Evolutionary conservation across 2,888 invertebrate genomes (phyloP).

Genomic region (Eutolmus rufibarbis): DNA sequence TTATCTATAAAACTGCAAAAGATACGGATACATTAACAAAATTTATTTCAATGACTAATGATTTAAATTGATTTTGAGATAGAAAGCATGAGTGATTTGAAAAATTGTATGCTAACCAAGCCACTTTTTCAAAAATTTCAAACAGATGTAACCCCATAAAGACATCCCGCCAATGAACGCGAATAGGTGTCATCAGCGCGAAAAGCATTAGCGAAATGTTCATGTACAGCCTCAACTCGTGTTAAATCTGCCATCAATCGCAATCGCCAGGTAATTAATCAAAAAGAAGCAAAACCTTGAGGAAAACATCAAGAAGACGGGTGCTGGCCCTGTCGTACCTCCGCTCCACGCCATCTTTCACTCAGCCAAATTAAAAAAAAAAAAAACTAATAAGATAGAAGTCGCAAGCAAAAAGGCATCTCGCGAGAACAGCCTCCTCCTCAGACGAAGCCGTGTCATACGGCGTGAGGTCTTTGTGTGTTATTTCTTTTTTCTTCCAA

Average conservation of each 20-base stretch:
- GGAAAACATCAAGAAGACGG: not conserved
- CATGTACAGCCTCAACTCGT: constrained; percentile 21
- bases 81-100: not conserved
- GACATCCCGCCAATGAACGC: not conserved
- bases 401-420: not conserved
- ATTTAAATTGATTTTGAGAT: not conserved
- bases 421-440: not conserved
- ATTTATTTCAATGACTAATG: not conserved
- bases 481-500: not conserved
- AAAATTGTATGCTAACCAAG: not conserved
- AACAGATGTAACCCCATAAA: not conserved
- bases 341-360: not conserved
- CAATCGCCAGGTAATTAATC: constrained; percentile 14
- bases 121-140: not conserved
- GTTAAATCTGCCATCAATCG: constrained; percentile 15
- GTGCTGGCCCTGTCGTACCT: not conserved
- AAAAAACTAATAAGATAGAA: not conserved
- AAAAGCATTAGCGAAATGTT: not conserved
- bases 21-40: not conserved
- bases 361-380: constrained; percentile 18
- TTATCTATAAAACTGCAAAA: not conserved
- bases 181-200: not conserved
- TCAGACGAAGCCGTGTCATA: not conserved
- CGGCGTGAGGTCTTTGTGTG: not conserved
- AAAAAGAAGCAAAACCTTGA: constrained; percentile 2